phyloP scores from a whole-genome alignment of 2,113 vertebrate species.

The Trichechus manatus region DNA sequence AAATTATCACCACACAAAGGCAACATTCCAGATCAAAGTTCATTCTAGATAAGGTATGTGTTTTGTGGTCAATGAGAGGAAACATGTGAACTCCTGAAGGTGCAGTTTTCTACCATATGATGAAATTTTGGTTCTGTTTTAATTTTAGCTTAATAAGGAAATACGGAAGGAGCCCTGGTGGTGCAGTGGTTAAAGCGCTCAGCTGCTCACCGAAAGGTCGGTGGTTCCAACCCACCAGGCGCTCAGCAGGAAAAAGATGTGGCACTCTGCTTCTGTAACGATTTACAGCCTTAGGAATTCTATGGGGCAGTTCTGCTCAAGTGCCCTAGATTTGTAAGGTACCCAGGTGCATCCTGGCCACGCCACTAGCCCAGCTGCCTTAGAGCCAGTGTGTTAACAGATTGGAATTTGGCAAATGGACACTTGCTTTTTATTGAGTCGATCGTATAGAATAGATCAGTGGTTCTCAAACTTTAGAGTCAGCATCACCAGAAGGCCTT shows the following conservation, averaged over 20 bases:
- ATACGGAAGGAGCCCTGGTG: too few species aligned
- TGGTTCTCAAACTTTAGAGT: not conserved
- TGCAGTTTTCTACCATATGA: not conserved
- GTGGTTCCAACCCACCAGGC: too few species aligned
- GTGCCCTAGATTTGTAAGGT: not conserved
- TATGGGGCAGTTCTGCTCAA: not conserved
- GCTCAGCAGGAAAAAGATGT: too few species aligned
- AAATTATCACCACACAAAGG: not conserved
- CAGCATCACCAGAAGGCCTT: not conserved
- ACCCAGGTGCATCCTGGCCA: not conserved
- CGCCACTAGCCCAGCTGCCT: not conserved
- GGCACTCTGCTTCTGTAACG: too few species aligned
- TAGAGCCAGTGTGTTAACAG: not conserved
- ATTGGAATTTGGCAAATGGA: not conserved
- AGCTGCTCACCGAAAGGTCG: too few species aligned
- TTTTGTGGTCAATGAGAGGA: not conserved
- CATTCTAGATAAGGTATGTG: not conserved
- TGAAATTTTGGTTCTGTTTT: not conserved
- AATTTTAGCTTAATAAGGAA: not conserved
- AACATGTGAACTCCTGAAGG: not conserved
- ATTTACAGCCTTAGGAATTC: too few species aligned
- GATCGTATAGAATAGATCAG: not conserved
- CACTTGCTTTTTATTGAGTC: not conserved
- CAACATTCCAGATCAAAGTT: not conserved
- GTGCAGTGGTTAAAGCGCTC: too few species aligned